phyloP scores from a whole-genome alignment of 2,888 invertebrate genomes.

The Iselma pallidipennis region DNA sequence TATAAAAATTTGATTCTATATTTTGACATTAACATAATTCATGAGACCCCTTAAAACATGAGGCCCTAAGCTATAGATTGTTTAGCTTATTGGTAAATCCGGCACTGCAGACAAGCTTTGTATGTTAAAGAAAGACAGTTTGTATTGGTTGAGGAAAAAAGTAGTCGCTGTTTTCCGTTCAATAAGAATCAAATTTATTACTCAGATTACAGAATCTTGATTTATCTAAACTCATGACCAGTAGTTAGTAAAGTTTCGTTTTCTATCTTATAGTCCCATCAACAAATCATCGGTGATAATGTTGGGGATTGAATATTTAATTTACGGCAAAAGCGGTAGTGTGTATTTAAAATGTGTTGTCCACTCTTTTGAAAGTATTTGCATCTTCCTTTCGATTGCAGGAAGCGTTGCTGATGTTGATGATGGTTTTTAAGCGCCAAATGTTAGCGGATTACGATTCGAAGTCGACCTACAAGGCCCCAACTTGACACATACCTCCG shows the following conservation, averaged over 20 bases:
- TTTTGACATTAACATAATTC: too few relatives aligned
- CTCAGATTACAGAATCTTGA: too few relatives aligned
- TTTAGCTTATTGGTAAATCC: too few relatives aligned
- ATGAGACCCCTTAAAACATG: too few relatives aligned
- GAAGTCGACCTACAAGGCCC: constrained; percentile 16
- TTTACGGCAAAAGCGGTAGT: too few relatives aligned
- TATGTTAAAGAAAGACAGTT: neutral
- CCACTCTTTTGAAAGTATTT: neutral
- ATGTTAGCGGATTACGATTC: constrained; percentile 12
- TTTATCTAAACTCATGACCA: neutral
- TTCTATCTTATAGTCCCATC: neutral
- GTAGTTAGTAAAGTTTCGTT: neutral
- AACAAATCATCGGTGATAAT: neutral
- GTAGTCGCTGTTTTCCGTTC: neutral
- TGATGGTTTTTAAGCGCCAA: neutral
- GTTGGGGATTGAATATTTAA: neutral
- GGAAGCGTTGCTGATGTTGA: neutral
- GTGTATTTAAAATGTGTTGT: too few relatives aligned
- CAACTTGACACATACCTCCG: constrained; percentile 32
- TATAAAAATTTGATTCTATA: too few relatives aligned
- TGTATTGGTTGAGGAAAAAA: neutral
- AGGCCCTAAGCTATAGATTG: too few relatives aligned
- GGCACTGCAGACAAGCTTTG: too few relatives aligned
- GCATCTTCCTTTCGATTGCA: too few relatives aligned
- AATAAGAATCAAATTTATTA: too few relatives aligned